These are phyloP conservation scores for Watsonalla cultraria DNA, from an alignment of 2,888 invertebrate species.

Conservation along the genomic window DNA sequence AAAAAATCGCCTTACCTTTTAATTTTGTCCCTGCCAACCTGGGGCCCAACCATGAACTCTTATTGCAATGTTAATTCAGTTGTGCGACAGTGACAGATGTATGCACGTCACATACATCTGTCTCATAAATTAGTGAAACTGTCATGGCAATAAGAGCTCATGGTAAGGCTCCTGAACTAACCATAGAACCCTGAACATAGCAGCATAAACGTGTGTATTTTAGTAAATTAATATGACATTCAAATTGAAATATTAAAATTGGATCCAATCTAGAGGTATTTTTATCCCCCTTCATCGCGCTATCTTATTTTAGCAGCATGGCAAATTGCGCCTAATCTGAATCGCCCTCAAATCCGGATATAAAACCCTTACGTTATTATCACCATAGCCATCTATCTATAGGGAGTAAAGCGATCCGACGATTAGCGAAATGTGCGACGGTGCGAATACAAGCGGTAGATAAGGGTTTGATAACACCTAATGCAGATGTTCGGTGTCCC, in stretches of 20 bases:
- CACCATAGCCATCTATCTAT: slow-evolving; percentile 57
- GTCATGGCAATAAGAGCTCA: too few species aligned
- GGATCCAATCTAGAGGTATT: slow-evolving; percentile 11
- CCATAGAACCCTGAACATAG: too few species aligned
- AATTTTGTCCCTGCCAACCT: too few species aligned
- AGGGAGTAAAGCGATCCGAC: slow-evolving; percentile 55
- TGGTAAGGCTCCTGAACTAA: too few species aligned
- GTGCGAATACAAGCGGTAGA: slow-evolving; percentile 55
- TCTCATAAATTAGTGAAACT: too few species aligned
- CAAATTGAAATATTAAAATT: slow-evolving; percentile 3
- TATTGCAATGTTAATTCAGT: too few species aligned
- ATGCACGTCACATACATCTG: too few species aligned
- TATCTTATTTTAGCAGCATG: slow-evolving; percentile 53
- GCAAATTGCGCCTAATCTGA: slow-evolving; percentile 66
- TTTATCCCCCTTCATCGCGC: slow-evolving; percentile 25
- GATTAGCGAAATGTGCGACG: slow-evolving; percentile 60
- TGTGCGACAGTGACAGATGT: too few species aligned
- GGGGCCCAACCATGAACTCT: too few species aligned
- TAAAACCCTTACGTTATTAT: slow-evolving; percentile 59
- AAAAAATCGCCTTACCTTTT: too few species aligned
- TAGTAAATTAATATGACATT: slow-evolving; percentile 4
- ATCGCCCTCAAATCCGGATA: slow-evolving; percentile 54
- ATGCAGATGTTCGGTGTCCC: slow-evolving; percentile 28
- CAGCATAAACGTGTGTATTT: too few species aligned
- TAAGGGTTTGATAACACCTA: slow-evolving; percentile 49